A percentile compares a stretch with the other conserved stretches of the same genome.
Conservation (phyloP, 2,113 vertebrate species). For the Chaetops frenatus region DNA sequence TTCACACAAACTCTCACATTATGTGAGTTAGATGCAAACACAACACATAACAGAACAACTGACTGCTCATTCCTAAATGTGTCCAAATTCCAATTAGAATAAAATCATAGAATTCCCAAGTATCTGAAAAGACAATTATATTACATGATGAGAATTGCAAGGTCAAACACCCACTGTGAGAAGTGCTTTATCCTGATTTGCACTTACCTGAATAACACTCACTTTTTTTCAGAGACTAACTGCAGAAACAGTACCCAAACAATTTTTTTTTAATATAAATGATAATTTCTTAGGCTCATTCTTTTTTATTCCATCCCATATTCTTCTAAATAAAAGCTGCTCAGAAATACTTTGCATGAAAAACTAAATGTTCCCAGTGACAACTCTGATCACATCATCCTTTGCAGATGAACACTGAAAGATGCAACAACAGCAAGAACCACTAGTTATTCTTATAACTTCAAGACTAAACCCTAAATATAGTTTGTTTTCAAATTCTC, state of each 20-base stretch:
- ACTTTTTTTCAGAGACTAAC: not conserved
- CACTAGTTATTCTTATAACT: not conserved
- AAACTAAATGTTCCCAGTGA: slow-evolving; percentile 40
- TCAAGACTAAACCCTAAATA: slow-evolving; percentile 16
- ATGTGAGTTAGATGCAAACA: not conserved
- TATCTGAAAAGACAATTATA: not conserved
- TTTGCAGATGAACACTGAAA: not conserved
- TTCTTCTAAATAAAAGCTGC: not conserved
- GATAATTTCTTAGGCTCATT: not conserved
- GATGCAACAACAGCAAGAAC: slow-evolving; percentile 15
- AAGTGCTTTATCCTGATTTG: not conserved
- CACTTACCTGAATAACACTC: not conserved
- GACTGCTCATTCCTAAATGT: not conserved
- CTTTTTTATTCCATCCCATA: not conserved
- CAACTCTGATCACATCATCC: not conserved
- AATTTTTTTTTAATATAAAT: not conserved
- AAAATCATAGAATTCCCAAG: not conserved
- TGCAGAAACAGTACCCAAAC: not conserved
- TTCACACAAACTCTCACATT: not conserved
- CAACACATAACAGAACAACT: not conserved
- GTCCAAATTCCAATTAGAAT: not conserved
- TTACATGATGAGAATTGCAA: not conserved
- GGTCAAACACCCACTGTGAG: not conserved
- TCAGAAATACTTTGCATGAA: slow-evolving; percentile 9
- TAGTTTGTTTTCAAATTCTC: not conserved